A percentile compares a stretch with the other conserved stretches of the same genome.
These are phyloP conservation scores for Dasyurus viverrinus DNA, from an alignment of 2,113 vertebrate genomes.

Conservation along the genomic window DNA sequence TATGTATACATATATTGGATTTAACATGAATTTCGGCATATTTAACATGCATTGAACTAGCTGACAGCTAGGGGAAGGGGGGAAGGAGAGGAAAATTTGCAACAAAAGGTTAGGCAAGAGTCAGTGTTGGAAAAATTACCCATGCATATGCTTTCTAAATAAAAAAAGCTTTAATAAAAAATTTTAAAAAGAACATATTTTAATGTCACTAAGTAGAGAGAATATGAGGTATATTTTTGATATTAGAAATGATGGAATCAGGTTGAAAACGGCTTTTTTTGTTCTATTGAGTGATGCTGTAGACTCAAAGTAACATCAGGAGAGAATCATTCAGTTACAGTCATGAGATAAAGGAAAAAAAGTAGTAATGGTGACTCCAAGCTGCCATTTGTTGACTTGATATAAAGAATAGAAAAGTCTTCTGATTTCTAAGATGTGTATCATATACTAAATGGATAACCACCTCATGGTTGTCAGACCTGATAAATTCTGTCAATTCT, in stretches of 20 bases:
- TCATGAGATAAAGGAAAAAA: neutral
- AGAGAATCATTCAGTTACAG: neutral
- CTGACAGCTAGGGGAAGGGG: too few relatives aligned
- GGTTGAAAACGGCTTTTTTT: neutral
- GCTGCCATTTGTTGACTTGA: neutral
- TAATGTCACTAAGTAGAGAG: neutral
- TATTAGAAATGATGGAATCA: neutral
- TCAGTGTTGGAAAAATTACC: too few relatives aligned
- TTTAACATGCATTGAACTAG: too few relatives aligned
- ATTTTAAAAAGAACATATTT: neutral
- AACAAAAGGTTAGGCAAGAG: too few relatives aligned
- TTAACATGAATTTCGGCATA: too few relatives aligned
- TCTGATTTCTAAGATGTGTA: neutral
- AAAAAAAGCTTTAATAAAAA: too few relatives aligned
- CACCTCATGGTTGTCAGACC: neutral
- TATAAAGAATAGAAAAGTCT: neutral
- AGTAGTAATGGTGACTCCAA: neutral
- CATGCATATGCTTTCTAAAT: too few relatives aligned
- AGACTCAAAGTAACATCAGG: neutral
- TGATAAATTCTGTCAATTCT: neutral
- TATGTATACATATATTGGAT: too few relatives aligned
- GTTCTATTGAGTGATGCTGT: neutral
- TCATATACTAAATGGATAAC: neutral
- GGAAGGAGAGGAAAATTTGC: too few relatives aligned
- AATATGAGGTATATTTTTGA: neutral